A percentile compares a stretch with the other conserved stretches of the same genome.
These are phyloP conservation scores for Ceyx margarethae DNA, from an alignment of 2,113 vertebrate species.

Conservation along the genomic window DNA sequence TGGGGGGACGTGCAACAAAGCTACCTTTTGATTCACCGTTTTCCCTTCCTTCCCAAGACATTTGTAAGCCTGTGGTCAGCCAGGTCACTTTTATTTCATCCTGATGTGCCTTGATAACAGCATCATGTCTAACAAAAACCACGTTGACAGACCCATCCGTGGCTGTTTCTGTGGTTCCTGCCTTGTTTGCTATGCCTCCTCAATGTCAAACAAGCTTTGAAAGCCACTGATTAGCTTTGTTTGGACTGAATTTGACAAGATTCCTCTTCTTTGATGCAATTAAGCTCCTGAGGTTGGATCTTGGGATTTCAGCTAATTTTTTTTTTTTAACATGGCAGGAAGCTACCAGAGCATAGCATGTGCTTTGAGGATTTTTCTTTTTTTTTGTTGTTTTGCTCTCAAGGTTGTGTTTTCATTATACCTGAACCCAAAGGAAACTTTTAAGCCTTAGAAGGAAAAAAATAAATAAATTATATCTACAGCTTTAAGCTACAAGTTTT, in stretches of 20 bases:
- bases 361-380: constrained; percentile 66
- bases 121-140: constrained; percentile 76
- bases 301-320: constrained; percentile 82
- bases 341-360: constrained; percentile 77
- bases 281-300: constrained; percentile 85
- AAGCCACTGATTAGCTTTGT: constrained; percentile 84
- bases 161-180: constrained; percentile 70
- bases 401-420: constrained; percentile 39
- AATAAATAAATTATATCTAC: not conserved
- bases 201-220: constrained; percentile 86
- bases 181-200: constrained; percentile 78
- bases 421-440: not conserved
- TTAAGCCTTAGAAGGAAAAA: not conserved
- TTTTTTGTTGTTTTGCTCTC: not conserved
- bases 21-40: constrained; percentile 88
- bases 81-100: constrained; percentile 85
- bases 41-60: constrained; percentile 79
- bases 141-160: constrained; percentile 80
- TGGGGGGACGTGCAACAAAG: constrained; percentile 82
- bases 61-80: constrained; percentile 83
- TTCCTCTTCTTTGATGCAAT: constrained; percentile 89
- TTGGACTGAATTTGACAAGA: constrained; percentile 86
- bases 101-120: constrained; percentile 85
- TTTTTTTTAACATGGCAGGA: constrained; percentile 65
- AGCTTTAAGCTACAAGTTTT: not conserved